Base-by-base conservation (phyloP, 2,113 vertebrate species). In the Myiozetetes cayanensis region DNA sequence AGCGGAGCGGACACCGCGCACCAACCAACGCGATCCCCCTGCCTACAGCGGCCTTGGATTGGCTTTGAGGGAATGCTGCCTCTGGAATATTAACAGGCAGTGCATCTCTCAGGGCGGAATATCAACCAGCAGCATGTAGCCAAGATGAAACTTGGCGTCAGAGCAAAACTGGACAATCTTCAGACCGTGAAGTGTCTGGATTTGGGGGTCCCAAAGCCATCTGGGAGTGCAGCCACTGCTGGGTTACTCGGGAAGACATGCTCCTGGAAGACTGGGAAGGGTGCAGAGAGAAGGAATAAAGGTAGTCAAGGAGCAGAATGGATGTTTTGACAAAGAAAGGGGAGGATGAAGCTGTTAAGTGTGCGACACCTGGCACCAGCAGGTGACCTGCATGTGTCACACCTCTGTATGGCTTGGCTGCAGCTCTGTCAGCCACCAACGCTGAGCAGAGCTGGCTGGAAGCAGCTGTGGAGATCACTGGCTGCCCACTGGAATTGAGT, bases 21-120 rank as follows among this genome's bases (percentile, higher is more conserved):
- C 98, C 98, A 97, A 97, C 96, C 97, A 77, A 61, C 25, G 43
- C 16, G 58, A 53, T 8, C 52, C 46, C 74, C 16, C 63, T 6
- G 35, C 33, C 65, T 31, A 5, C 1, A 0, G 79, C 3, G 0
- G 47, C 71, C 65, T n/a, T 37, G 80, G 66, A 65, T 72, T 92
- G 92, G 96, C 73, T 78, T 68, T 3, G 83, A 35, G 76, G 71
- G 75, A 68, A 59, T 1, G 58, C 37, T 85, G 80, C 77, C 7
- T 18, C 77, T 11, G 84, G 93, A 89, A 67, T 58, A 87, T 33
- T 11, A 92, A 85, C 66, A 50, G 80, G 82, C n/a, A 55, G 43
- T 7, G 2, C 43, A 44, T 10, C 49, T 17, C 86, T 21, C 2
- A 33, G 62, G 20, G 27, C 4, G 61, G 22, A 61, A 28, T 12